Base-by-base conservation (phyloP, 1,140 invertebrate species). In the Aplysia californica region DNA sequence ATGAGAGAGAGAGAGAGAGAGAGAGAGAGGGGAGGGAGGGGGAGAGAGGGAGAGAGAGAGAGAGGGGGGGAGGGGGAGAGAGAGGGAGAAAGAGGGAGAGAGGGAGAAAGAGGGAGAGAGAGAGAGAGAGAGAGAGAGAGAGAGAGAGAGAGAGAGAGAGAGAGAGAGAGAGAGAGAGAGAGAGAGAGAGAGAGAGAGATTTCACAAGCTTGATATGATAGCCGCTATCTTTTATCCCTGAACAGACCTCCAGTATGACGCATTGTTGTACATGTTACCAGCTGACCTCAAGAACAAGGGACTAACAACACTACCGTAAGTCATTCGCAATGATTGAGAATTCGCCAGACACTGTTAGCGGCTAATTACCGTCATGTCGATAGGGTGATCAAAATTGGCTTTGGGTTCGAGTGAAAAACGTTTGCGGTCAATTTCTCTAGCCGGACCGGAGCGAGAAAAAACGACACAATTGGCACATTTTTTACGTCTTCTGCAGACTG, bases 81-180 rank as follows among this genome's bases (percentile, higher is more conserved):
- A 23, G 55, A 36, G 56, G 29, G 39, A 20, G 39, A 59, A n/a
- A 59, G 31, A 5, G 55, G n/a, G 29, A 31, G 56, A 35, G 26
- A 29, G 39, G 33, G 33, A 23, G 35, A 4, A 38, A 31, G 38
- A 61, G 56, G 65, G 71, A 64, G 71, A 64, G 56, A 38, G 44
- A 41, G 38, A 26, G 26, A 69, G 41, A 39, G 38, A 2, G 1
- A 41, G 41, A 10, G 38, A 41, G 38, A 50, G 41, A 69, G 67
- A 69, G 26, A 1, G 38, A 50, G 67, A 69, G 38, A n/a, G 20
- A 50, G 6, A 44, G 38, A 5, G 38, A 69, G 39, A 2, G 38
- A 74, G 56, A 61, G 58, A 64, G 58, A 74, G 31, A 61, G 58
- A 39, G 36, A 74, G 56, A 61, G 58, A 56, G 29, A 66, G 31